Evolutionary conservation across 2,888 invertebrate genomes (phyloP).

Genomic region (Scrobipalpa atriplicella): DNA sequence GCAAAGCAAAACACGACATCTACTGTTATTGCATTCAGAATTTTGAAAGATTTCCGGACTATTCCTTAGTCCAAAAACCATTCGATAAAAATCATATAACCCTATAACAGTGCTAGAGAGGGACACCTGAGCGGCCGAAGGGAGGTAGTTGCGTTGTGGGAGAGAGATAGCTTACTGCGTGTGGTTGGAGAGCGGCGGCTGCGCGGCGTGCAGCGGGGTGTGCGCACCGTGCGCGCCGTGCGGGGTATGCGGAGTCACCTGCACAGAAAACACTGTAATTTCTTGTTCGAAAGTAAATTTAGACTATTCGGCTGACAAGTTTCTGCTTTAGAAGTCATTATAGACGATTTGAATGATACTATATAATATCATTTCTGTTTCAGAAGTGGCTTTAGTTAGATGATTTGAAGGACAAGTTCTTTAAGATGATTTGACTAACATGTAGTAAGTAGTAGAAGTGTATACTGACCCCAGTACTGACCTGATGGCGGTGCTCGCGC

Average conservation of each 20-base stretch:
- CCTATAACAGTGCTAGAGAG: not conserved
- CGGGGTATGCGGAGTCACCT: slow-evolving; percentile 71
- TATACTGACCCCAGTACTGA: slow-evolving; percentile 50
- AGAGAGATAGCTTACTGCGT: slow-evolving; percentile 77
- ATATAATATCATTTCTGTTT: no score
- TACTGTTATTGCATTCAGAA: no score
- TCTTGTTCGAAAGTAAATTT: no score
- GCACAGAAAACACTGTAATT: not conserved
- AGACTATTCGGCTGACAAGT: no score
- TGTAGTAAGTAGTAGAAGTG: not conserved
- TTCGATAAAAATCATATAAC: not conserved
- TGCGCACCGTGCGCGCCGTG: slow-evolving; percentile 74
- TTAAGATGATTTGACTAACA: no score
- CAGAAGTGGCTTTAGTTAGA: no score
- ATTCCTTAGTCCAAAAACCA: not conserved
- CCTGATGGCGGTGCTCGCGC: slow-evolving; percentile 92
- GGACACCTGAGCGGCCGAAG: slow-evolving; percentile 52
- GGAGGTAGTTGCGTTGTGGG: slow-evolving; percentile 72
- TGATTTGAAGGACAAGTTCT: no score
- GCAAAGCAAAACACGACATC: no score
- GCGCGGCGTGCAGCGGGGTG: slow-evolving; percentile 66
- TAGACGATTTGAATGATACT: no score
- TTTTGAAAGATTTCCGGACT: no score
- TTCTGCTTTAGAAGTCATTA: no score
- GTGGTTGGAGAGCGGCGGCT: slow-evolving; percentile 84